Evolutionary conservation across 2,888 invertebrate species (phyloP).

Genomic region (Esperia sulphurella): DNA sequence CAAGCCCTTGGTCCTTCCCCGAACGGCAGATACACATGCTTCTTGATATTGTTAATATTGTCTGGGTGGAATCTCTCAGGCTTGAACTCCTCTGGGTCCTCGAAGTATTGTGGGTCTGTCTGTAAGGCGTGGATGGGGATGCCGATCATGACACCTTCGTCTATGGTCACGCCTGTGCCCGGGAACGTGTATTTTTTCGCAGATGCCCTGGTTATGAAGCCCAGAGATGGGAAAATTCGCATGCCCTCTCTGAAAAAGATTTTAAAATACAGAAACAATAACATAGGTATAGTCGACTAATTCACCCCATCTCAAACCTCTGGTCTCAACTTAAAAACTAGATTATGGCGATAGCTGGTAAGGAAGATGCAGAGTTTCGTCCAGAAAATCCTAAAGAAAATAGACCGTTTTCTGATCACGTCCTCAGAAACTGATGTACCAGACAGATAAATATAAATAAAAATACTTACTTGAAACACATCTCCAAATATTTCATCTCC

Average conservation of each 20-base stretch:
- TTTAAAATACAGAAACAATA: too few species aligned
- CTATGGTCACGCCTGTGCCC: constrained; percentile 25
- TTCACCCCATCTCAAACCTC: too few species aligned
- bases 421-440: neutral
- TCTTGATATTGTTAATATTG: constrained; percentile 13
- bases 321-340: too few species aligned
- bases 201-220: constrained; percentile 18
- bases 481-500: constrained; percentile 37
- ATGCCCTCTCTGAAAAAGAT: constrained; percentile 19
- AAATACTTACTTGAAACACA: constrained; percentile 26
- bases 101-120: constrained; percentile 25
- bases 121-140: constrained; percentile 28
- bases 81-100: constrained; percentile 23
- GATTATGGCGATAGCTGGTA: too few species aligned
- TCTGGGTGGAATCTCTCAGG: constrained; percentile 26
- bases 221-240: constrained; percentile 23
- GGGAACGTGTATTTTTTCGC: constrained; percentile 23
- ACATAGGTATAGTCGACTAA: too few species aligned
- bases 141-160: constrained; percentile 20
- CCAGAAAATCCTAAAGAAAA: too few species aligned
- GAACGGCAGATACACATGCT: constrained; percentile 25
- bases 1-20: constrained; percentile 28
- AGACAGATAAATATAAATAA: neutral
- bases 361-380: too few species aligned
- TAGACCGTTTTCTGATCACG: too few species aligned